These are phyloP conservation scores for Hemicentrotus pulcherrimus DNA, from an alignment of 35 echinoderm and acorn worm genomes.

Conservation along the genomic window DNA sequence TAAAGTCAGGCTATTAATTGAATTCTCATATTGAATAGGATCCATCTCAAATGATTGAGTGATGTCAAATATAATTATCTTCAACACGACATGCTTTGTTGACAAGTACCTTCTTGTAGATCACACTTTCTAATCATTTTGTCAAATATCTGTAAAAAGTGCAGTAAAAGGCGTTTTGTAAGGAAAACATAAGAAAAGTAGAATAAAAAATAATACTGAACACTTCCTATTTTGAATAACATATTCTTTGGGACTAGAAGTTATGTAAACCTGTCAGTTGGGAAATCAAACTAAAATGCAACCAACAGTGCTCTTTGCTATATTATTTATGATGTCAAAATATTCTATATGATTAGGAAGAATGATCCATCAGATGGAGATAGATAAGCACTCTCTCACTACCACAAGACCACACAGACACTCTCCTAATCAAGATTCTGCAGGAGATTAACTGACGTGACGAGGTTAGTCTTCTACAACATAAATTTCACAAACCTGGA, in stretches of 20 bases:
- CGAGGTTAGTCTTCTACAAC: not conserved
- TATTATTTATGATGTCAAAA: no score
- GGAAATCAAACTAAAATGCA: no score
- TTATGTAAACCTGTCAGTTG: no score
- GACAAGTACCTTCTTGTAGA: not conserved
- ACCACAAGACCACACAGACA: not conserved
- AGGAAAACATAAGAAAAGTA: not conserved
- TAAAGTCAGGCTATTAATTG: no score
- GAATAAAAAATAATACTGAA: not conserved
- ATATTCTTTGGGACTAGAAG: no score
- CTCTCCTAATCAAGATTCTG: not conserved
- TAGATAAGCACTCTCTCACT: no score
- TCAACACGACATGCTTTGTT: not conserved
- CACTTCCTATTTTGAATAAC: no score
- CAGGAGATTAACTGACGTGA: not conserved
- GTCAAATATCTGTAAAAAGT: not conserved
- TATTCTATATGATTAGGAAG: no score
- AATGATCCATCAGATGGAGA: no score
- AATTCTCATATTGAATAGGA: not conserved
- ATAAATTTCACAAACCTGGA: conserved; percentile 70
- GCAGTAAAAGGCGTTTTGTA: not conserved
- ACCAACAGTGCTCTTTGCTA: no score
- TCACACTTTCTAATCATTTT: not conserved
- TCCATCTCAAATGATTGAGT: not conserved
- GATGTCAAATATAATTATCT: not conserved